Base-by-base conservation (phyloP, 2,113 vertebrate genomes). In the Lipotes vexillifer region DNA sequence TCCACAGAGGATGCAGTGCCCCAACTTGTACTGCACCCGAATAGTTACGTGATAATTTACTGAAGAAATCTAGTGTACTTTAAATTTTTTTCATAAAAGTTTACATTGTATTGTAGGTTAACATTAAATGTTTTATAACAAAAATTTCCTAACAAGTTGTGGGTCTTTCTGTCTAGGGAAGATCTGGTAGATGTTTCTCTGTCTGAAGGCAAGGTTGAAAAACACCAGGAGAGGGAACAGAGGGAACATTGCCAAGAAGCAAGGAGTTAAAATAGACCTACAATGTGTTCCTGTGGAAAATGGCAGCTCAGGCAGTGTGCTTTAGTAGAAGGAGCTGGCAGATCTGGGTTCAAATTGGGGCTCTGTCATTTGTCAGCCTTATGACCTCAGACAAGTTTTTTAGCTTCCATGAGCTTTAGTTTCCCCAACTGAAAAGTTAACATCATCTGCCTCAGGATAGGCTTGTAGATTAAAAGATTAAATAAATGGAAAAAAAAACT, bases 71-170 rank as follows among this genome's bases (percentile, higher is more conserved):
- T 97, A 98, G 98, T 98, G 97, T 98, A 98, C 96, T 97, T 98
- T 13, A 96, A 96, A 90, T 94, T 98, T 96, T 98, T 98, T 98
- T 98, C 98, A 98, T 97, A 97, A 97, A 98, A 93, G 98, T 98
- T 98, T 98, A 98, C 98, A 97, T 97, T 98, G 98, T 98, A 98
- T 96, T 98, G 97, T 98, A 98, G 97, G 98, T 98, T 98, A 98
- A 98, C 97, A 98, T 98, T 98, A 98, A 98, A 98, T 96, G 92
- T 98, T 98, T 98, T 97, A 94, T 98, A 98, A 97, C 97, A 98
- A 98, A 98, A 90, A 33, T 38, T 75, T 88, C 23, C 8, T 27
- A 75, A 87, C 14, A 72, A 86, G 83, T 74, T 89, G 59, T 97
- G 97, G 90, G 71, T 97, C 88, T 93, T 97, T 98, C 87, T 97